Evolutionary conservation across 53 echinoderm and acorn worm species (phyloP).

Genomic region (Echinarachnius parma): DNA sequence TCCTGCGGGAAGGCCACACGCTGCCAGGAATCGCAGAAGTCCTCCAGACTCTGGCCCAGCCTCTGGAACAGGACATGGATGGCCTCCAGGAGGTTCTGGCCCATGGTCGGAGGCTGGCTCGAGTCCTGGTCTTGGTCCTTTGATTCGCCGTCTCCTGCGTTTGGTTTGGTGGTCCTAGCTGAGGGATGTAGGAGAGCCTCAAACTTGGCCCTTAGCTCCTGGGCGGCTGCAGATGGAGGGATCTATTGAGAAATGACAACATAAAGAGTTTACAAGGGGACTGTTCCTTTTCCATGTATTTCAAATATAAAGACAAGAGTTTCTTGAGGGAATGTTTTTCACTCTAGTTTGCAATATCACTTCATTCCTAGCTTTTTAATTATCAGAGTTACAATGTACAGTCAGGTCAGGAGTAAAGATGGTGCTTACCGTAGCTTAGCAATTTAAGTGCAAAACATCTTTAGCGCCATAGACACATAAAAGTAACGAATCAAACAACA

Average conservation of each 20-base stretch:
- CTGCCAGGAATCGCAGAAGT: slow-evolving; percentile 60
- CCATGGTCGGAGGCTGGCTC: slow-evolving; percentile 57
- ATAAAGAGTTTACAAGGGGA: too few species aligned
- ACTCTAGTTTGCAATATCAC: too few species aligned
- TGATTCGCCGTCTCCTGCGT: background rate
- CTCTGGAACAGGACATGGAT: slow-evolving; percentile 73
- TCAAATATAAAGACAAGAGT: too few species aligned
- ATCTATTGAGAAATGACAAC: background rate
- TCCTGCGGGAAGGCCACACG: slow-evolving; percentile 58
- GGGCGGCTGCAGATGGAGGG: slow-evolving; percentile 47
- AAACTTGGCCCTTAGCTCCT: slow-evolving; percentile 61
- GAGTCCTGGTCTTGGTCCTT: slow-evolving; percentile 35
- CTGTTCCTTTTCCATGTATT: too few species aligned
- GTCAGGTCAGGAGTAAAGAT: too few species aligned
- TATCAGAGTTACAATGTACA: too few species aligned
- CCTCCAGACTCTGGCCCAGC: slow-evolving; percentile 61
- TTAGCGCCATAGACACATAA: too few species aligned
- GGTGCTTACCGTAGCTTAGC: too few species aligned
- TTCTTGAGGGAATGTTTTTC: too few species aligned
- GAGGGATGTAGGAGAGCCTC: slow-evolving; percentile 52
- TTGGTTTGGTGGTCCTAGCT: background rate
- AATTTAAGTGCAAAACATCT: too few species aligned
- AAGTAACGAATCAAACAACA: too few species aligned
- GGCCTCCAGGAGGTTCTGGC: slow-evolving; percentile 75
- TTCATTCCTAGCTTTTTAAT: too few species aligned